A percentile compares a stretch with the other conserved stretches of the same genome.
Evolutionary conservation across 2,113 vertebrate species (phyloP).

Genomic region (Corythornis madagascariensis): DNA sequence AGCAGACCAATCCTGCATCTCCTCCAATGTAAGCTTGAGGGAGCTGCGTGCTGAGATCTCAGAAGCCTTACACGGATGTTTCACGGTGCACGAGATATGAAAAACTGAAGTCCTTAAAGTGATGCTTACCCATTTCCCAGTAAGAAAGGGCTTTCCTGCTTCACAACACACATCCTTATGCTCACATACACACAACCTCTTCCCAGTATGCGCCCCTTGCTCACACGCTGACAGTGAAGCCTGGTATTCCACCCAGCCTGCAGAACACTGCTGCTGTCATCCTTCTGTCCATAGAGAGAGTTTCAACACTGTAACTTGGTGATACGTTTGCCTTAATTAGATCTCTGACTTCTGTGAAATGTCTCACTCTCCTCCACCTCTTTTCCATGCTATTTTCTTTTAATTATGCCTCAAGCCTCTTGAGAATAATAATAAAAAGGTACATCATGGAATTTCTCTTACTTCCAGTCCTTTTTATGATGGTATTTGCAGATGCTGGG

Average conservation of each 20-base stretch:
- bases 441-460: neutral
- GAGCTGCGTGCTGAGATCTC: neutral
- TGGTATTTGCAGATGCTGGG: conserved; percentile 5
- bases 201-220: rapidly evolving
- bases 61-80: neutral
- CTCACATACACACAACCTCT: neutral
- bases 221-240: neutral
- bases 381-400: neutral
- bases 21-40: neutral
- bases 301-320: neutral
- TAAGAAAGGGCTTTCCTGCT: neutral
- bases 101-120: neutral
- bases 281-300: neutral
- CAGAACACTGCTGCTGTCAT: neutral
- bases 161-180: neutral
- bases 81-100: neutral
- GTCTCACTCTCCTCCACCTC: neutral
- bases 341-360: neutral
- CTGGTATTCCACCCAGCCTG: neutral
- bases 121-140: neutral
- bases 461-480: neutral
- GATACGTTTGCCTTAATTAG: neutral
- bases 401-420: neutral
- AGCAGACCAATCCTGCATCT: neutral
- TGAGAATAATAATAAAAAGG: neutral